phyloP scores from a whole-genome alignment of 2,797 vertebrate genomes.

The Sylvia borin region DNA sequence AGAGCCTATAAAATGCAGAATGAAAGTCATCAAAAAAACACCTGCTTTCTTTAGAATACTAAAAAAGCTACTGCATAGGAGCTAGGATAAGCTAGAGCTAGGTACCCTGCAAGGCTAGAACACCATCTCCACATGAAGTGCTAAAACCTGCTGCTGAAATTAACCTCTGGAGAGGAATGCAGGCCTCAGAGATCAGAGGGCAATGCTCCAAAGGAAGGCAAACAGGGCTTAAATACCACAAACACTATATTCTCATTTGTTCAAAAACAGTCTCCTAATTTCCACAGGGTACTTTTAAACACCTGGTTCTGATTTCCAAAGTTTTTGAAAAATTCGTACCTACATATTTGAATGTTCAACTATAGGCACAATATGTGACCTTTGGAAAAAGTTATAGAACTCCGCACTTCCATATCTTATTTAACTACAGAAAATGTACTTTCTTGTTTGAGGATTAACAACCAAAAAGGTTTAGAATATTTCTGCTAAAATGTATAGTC shows the following conservation, averaged over 20 bases:
- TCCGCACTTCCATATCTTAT: not conserved
- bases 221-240: not conserved
- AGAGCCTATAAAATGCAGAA: not conserved
- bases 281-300: not conserved
- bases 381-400: not conserved
- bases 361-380: not conserved
- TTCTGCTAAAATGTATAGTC: not conserved
- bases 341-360: not conserved
- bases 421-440: not conserved
- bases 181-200: not conserved
- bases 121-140: not conserved
- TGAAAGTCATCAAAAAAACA: not conserved
- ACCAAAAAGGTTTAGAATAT: not conserved
- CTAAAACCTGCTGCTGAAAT: not conserved
- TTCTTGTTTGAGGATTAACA: not conserved
- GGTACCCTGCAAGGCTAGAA: not conserved
- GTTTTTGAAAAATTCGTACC: not conserved
- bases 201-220: not conserved
- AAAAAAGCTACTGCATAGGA: not conserved
- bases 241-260: not conserved
- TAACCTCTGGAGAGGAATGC: not conserved
- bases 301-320: not conserved
- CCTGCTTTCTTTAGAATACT: not conserved
- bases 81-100: not conserved
- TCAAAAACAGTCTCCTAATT: not conserved